These are phyloP conservation scores for Piezodorus guildinii DNA, from an alignment of 1,140 invertebrate species.

Conservation along the genomic window DNA sequence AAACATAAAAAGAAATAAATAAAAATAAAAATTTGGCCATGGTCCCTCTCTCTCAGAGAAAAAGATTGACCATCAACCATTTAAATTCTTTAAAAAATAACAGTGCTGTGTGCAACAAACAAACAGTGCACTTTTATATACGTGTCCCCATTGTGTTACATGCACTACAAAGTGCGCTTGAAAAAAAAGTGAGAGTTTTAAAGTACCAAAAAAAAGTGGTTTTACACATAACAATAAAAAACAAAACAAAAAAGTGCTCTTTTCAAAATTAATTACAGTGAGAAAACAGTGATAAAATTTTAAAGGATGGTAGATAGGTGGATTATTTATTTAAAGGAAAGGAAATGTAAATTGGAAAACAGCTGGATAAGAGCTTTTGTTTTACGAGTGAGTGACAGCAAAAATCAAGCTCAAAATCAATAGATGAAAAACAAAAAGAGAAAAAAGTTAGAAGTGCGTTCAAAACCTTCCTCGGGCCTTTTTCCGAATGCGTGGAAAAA, in stretches of 20 bases:
- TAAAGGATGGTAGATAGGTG: conserved; percentile 6
- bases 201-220: conserved; percentile 10
- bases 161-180: conserved; percentile 18
- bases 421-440: conserved; percentile 26
- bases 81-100: not conserved
- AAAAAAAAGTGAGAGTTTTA: conserved; percentile 11
- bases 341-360: no score
- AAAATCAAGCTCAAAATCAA: conserved; percentile 22
- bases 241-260: conserved; percentile 12
- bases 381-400: conserved; percentile 20
- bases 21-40: not conserved
- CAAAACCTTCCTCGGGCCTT: conserved; percentile 20
- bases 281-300: conserved; percentile 9
- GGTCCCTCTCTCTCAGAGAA: not conserved
- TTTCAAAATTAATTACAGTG: conserved; percentile 14
- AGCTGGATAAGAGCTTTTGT: no score
- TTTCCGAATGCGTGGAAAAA: conserved; percentile 15
- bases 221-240: conserved; percentile 19
- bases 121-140: conserved; percentile 17
- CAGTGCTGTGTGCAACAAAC: conserved; percentile 19
- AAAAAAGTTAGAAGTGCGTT: conserved; percentile 27
- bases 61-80: conserved; percentile 6
- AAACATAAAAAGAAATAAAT: conserved; percentile 3
- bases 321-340: no score
- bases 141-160: conserved; percentile 16